Evolutionary conservation across 2,113 vertebrate genomes (phyloP), one percentile per base, ranked within the genome.

Genomic region (Dendropsophus ebraccatus): DNA sequence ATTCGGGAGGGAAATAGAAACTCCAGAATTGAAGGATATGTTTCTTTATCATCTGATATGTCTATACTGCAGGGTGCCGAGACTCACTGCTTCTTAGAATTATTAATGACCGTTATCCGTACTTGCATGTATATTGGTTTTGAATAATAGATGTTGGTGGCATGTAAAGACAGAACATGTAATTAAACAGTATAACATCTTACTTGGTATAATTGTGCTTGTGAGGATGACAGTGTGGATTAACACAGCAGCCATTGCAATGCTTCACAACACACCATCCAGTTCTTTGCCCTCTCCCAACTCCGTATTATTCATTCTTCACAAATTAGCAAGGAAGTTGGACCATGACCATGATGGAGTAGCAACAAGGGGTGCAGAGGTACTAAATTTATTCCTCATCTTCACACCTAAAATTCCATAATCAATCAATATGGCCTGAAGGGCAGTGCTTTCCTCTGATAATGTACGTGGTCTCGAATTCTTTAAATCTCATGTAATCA

Each of bases 1-100:
- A 93, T 93, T 95, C 94, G 92, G 93, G 91, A 96, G 94, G 91
- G 93, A 93, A 94, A 95, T 92, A 93, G 93, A 93, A 94, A 92
- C 90, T 91, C 35, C 90, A 85, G 91, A 88, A 87, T 92, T 92
- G 87, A 90, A 88, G 87, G 88, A 67, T 85, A 88, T 92, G 91
- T 93, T 58, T 60, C 25, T 30, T 25, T 25, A 41, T 60, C 54
- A n/a, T 52, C 14, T 7, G 10, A 58, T n/a, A 1, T 41, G 28
- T 56, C 35, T 23, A 23, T 78, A n/a, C 16, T 37, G 19, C 25
- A 60, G 32, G 12, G 23, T 5, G 54, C 32, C 16, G 30, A 58
- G 52, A n/a, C n/a, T 76, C 30, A 50, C 13, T 50, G 47, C 10
- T 17, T 2, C 30, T 6, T 50, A 47, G 13, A 30, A 73, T 47